phyloP scores from a whole-genome alignment of 1,140 invertebrate genomes.

The Calycopis cecrops region DNA sequence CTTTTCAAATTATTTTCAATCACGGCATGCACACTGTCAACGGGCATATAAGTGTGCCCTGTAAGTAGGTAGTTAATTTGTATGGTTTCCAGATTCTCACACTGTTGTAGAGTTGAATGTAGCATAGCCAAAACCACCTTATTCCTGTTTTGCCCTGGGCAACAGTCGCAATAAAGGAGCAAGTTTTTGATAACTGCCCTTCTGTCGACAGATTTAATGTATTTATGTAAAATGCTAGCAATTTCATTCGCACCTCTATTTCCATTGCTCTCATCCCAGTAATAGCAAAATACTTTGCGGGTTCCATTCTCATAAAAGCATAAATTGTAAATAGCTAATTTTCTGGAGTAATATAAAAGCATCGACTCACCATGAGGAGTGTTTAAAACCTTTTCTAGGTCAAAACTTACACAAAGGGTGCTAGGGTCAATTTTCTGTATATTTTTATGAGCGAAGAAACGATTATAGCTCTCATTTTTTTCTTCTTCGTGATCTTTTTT shows the following conservation, averaged over 20 bases:
- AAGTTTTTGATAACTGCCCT: slow-evolving; percentile 10
- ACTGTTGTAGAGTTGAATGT: slow-evolving; percentile 12
- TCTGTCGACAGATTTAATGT: slow-evolving; percentile 7
- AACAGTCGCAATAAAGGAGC: too few relatives aligned
- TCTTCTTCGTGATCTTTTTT: slow-evolving; percentile 18
- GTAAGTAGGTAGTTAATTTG: slow-evolving; percentile 16
- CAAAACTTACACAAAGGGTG: slow-evolving; percentile 21
- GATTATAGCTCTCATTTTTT: slow-evolving; percentile 21
- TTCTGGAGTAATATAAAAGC: slow-evolving; percentile 19
- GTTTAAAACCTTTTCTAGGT: slow-evolving; percentile 30
- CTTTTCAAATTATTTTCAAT: slow-evolving; percentile 20
- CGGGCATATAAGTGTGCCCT: slow-evolving; percentile 31
- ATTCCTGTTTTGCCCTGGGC: too few relatives aligned
- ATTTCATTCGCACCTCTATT: slow-evolving; percentile 17
- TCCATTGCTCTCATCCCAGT: slow-evolving; percentile 19
- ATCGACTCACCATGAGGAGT: slow-evolving; percentile 17
- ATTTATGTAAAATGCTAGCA: slow-evolving; percentile 12
- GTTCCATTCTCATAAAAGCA: slow-evolving; percentile 22
- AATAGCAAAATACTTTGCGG: slow-evolving; percentile 19
- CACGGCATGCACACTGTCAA: slow-evolving; percentile 24
- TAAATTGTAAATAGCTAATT: slow-evolving; percentile 20
- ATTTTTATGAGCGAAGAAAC: slow-evolving; percentile 21
- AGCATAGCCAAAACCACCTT: too few relatives aligned
- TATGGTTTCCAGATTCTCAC: slow-evolving; percentile 8
- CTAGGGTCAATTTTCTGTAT: slow-evolving; percentile 20